phyloP scores from a whole-genome alignment of 2,113 vertebrate genomes.

The Caloenas nicobarica region DNA sequence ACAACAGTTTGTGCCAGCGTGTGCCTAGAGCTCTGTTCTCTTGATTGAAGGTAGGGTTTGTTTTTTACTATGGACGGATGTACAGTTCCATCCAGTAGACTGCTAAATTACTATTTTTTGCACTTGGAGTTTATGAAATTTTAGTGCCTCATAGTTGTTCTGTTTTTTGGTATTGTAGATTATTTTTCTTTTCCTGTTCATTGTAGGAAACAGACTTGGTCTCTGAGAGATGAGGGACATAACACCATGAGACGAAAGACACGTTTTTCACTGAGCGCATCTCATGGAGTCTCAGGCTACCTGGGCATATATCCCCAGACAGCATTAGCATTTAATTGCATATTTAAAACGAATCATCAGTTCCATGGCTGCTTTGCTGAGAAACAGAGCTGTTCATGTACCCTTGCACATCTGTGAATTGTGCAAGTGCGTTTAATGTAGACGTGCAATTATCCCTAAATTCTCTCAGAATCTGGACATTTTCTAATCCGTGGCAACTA shows the following conservation, averaged over 20 bases:
- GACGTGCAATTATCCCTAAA: fast-evolving
- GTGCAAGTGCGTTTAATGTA: fast-evolving
- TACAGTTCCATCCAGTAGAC: neutral
- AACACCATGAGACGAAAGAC: neutral
- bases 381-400: neutral
- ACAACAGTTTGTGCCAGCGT: neutral
- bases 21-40: neutral
- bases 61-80: neutral
- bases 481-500: neutral
- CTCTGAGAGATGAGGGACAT: neutral
- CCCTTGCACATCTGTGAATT: neutral
- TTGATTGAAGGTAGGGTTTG: neutral
- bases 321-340: neutral
- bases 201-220: neutral
- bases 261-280: neutral
- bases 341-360: neutral
- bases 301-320: neutral
- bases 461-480: neutral
- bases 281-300: neutral
- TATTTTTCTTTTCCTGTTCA: neutral
- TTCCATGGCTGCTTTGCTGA: neutral
- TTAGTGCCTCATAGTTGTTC: neutral
- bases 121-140: neutral
- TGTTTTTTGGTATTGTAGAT: neutral
- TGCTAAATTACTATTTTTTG: neutral